These are phyloP conservation scores for Glaucomys volans DNA, from an alignment of 2,113 vertebrate species.

Conservation along the genomic window DNA sequence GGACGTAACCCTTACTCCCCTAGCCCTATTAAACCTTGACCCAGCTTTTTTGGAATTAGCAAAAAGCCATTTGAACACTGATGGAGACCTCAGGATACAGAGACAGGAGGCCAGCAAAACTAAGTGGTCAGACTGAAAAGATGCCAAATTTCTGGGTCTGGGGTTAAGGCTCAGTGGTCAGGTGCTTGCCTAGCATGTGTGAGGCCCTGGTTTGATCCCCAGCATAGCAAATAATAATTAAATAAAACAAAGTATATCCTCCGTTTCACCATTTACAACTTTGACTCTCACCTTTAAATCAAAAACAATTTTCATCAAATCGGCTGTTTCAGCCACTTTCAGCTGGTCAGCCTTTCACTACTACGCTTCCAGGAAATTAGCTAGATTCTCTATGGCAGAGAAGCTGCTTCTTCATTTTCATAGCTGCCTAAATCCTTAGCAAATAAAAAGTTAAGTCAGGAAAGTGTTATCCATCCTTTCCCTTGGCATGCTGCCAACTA, in stretches of 20 bases:
- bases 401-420: neutral
- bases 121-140: neutral
- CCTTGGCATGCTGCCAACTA: neutral
- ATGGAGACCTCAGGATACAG: neutral
- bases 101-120: neutral
- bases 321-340: neutral
- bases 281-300: neutral
- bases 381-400: neutral
- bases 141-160: neutral
- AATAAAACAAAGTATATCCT: neutral
- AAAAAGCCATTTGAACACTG: neutral
- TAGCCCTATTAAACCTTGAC: neutral
- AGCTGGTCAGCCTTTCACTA: neutral
- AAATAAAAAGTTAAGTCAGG: neutral
- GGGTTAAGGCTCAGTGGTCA: neutral
- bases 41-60: neutral
- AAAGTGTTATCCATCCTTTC: neutral
- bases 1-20: neutral
- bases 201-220: neutral
- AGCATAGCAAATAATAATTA: neutral
- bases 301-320: neutral
- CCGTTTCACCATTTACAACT: neutral
- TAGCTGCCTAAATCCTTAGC: neutral
- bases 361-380: neutral
- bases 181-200: neutral